phyloP scores from a whole-genome alignment of 2,888 invertebrate species.

The Geophilus truncorum region DNA sequence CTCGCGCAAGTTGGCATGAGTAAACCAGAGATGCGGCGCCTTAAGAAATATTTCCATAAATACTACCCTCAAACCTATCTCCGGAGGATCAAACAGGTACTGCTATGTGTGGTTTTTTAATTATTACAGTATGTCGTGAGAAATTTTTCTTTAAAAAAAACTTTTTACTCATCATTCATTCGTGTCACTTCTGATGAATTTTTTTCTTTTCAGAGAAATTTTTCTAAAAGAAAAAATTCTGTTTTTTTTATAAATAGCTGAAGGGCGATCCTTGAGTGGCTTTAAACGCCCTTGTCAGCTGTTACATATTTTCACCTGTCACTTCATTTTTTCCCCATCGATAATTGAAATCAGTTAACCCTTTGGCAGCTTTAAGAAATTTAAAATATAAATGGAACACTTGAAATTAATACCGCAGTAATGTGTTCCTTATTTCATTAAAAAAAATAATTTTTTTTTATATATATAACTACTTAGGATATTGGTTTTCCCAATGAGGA shows the following conservation, averaged over 20 bases:
- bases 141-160: no score
- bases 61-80: constrained; percentile 90
- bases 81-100: constrained; percentile 77
- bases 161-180: no score
- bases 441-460: background rate
- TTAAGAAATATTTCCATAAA: constrained; percentile 89
- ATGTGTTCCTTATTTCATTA: no score
- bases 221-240: background rate
- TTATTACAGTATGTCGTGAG: background rate
- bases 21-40: constrained; percentile 87
- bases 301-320: constrained; percentile 1
- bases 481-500: constrained; percentile 6
- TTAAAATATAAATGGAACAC: no score
- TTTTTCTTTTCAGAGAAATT: background rate
- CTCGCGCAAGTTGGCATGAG: constrained; percentile 85
- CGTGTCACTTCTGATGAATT: background rate
- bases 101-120: background rate
- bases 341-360: background rate
- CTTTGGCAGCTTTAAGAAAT: background rate
- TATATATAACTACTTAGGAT: background rate
- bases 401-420: no score
- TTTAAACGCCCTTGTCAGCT: background rate
- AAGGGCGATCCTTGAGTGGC: background rate
- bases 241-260: background rate
- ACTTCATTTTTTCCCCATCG: background rate